Percentiles rank a stretch among this genome's conserved stretches.
Conservation (phyloP, 2,113 vertebrate species). For the Pipa parva region DNA sequence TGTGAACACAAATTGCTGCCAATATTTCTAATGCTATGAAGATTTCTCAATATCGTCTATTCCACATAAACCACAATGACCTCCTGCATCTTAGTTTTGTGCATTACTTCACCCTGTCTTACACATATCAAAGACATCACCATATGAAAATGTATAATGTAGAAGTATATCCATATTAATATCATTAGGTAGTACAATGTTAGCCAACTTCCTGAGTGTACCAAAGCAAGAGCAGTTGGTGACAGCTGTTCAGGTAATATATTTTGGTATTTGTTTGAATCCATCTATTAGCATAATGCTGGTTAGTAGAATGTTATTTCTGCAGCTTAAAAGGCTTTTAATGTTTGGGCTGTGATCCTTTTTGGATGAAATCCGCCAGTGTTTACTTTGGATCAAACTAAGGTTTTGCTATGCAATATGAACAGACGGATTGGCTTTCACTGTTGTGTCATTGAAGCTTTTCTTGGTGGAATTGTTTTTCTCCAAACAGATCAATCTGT, state of each 20-base stretch:
- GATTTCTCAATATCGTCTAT: background rate
- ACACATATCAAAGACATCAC: background rate
- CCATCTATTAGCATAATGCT: background rate
- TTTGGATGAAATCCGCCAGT: background rate
- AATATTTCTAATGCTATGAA: background rate
- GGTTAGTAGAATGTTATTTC: conserved; percentile 8
- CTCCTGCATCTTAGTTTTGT: background rate
- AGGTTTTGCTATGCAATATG: background rate
- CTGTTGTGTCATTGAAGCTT: background rate
- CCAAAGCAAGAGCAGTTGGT: background rate
- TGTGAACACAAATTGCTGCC: background rate
- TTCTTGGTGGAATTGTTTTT: too few relatives aligned
- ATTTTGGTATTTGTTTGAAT: background rate
- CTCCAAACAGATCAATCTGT: too few relatives aligned
- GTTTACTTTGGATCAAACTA: background rate
- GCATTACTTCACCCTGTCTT: background rate
- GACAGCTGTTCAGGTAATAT: conserved; percentile 7
- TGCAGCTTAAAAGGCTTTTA: conserved; percentile 9
- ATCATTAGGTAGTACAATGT: background rate
- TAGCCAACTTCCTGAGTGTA: background rate
- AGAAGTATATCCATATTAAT: background rate
- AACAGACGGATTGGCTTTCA: background rate
- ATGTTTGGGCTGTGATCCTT: background rate
- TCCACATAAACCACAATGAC: background rate
- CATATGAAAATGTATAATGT: background rate